phyloP scores from a whole-genome alignment of 2,888 invertebrate genomes.

The Syrista parreyssii region DNA sequence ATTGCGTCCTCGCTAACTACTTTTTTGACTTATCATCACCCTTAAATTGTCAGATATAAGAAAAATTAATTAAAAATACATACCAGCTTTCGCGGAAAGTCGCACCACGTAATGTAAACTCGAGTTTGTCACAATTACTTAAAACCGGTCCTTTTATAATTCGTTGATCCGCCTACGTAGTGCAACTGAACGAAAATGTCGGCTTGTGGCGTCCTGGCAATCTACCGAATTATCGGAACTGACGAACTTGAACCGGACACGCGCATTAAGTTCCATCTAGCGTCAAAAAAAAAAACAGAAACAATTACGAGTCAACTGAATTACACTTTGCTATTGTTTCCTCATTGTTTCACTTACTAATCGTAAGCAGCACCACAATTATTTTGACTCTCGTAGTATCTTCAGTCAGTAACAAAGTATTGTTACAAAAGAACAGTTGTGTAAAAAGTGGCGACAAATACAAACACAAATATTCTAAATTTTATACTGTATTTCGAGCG shows the following conservation, averaged over 20 bases:
- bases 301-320: not conserved
- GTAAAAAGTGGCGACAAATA: not conserved
- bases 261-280: not conserved
- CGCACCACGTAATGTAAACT: not conserved
- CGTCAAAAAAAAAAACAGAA: not conserved
- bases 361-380: not conserved
- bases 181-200: slow-evolving; percentile 36
- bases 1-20: not conserved
- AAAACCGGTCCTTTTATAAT: not conserved
- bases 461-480: slow-evolving; percentile 16
- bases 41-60: not conserved
- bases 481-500: slow-evolving; percentile 30
- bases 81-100: not conserved
- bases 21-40: not conserved
- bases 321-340: not conserved
- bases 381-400: not conserved
- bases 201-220: slow-evolving; percentile 33
- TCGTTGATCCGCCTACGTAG: slow-evolving; percentile 23
- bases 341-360: not conserved
- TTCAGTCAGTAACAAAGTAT: not conserved
- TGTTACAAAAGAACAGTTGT: not conserved
- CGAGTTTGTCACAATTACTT: not conserved
- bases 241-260: not conserved
- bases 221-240: not conserved
- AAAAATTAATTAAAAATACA: not conserved